Evolutionary conservation across 2,888 invertebrate species (phyloP).

Genomic region (Watsonalla binaria): DNA sequence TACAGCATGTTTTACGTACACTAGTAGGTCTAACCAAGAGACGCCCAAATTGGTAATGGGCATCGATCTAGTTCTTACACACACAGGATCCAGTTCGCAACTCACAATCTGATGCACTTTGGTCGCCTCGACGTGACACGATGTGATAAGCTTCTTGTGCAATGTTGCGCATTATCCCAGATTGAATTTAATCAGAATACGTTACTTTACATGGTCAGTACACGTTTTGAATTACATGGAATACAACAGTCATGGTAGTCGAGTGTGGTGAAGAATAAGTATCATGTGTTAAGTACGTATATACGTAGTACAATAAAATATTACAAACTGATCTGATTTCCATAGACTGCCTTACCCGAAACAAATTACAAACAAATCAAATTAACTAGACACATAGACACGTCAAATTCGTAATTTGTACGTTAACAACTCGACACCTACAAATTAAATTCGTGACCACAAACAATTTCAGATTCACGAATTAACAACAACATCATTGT

Average conservation of each 20-base stretch:
- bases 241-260: not conserved
- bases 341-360: not conserved
- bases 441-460: constrained; percentile 56
- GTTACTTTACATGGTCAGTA: too few relatives aligned
- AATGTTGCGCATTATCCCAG: constrained; percentile 18
- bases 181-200: too few relatives aligned
- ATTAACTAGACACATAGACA: constrained; percentile 14
- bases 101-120: constrained; percentile 57
- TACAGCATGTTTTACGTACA: constrained; percentile 13
- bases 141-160: constrained; percentile 44
- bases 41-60: constrained; percentile 24
- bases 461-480: constrained; percentile 41
- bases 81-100: constrained; percentile 45
- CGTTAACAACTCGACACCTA: constrained; percentile 49
- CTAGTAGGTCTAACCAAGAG: constrained; percentile 16
- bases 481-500: constrained; percentile 46
- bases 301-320: not conserved
- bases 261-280: too few relatives aligned
- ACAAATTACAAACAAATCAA: constrained; percentile 1
- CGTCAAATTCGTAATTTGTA: constrained; percentile 26
- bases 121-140: constrained; percentile 38
- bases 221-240: not conserved
- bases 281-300: too few relatives aligned
- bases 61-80: constrained; percentile 43
- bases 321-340: not conserved